Conservation (phyloP, 1,140 invertebrate genomes). For the Ephestia elutella region DNA sequence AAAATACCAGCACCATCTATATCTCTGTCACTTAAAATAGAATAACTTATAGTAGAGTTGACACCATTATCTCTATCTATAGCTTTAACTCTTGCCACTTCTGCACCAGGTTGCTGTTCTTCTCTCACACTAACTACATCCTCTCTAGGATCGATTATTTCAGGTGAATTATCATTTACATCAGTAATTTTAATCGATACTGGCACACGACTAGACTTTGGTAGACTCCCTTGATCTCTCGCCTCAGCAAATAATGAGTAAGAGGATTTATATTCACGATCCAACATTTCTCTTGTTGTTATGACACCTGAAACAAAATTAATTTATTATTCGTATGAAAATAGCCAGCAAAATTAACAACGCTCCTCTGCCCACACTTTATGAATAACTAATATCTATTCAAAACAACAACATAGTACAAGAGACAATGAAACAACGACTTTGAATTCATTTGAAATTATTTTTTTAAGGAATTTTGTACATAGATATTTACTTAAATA, state of each 20-base stretch:
- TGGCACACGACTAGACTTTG: conserved; percentile 81
- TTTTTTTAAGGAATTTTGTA: too few species aligned
- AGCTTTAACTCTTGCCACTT: conserved; percentile 89
- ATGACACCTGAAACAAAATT: conserved; percentile 83
- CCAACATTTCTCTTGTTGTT: conserved; percentile 84
- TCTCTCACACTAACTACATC: conserved; percentile 91
- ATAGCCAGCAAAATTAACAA: neutral
- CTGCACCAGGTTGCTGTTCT: conserved; percentile 88
- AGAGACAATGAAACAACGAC: neutral
- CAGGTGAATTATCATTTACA: conserved; percentile 93
- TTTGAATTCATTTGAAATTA: neutral
- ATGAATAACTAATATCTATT: neutral
- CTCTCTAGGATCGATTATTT: conserved; percentile 90
- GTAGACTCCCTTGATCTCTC: conserved; percentile 87
- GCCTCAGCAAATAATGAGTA: conserved; percentile 91
- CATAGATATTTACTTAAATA: neutral
- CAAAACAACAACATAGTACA: neutral
- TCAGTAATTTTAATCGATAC: conserved; percentile 86
- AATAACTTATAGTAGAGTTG: conserved; percentile 92
- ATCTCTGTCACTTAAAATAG: conserved; percentile 87
- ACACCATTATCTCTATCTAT: conserved; percentile 90
- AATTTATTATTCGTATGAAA: neutral
- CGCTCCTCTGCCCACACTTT: neutral
- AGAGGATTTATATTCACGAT: conserved; percentile 85
- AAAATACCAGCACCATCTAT: conserved; percentile 90